Evolutionary conservation across 2,888 invertebrate species (phyloP), one percentile per base, ranked within the genome.

Genomic region (Urechis unicinctus): DNA sequence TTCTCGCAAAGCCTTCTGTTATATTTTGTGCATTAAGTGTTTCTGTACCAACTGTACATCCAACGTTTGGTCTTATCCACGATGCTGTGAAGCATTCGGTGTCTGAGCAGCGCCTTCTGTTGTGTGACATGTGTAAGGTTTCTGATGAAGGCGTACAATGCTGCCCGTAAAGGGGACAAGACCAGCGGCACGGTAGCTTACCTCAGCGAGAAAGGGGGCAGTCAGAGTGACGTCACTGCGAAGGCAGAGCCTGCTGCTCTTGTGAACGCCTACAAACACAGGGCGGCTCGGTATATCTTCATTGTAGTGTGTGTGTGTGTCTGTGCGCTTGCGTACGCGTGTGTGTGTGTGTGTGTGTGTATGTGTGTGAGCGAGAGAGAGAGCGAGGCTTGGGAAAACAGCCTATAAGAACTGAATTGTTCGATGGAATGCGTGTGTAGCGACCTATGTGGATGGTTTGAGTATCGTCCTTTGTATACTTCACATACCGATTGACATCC

Each of bases 141-240:
- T 29, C 30, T 58, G 46, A 52, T 58, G 24, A 58, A 58, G 52
- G 41, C 22, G 9, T 57, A 31, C 36, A 26, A 50, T 41, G 21
- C 30, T n/a, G 55, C 46, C n/a, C 21, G 28, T 2, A 47, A 28
- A 26, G 44, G 52, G 9, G 4, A 29, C 30, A 30, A 21, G 22
- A 28, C 49, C 17, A 52, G 30, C 6, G 54, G 56, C 22, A 53
- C 58, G 24, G 52, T 41, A 24, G 41, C n/a, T 9, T 58, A 58
- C 43, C 50, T 58, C 31, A 21, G 43, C 13, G 44, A 50, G 44
- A 21, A 30, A 25, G 9, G 9, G n/a, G 21, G 21, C 2, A 3
- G 13, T 21, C 22, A 25, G 17, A 24, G 31, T 3, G 5, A 24
- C 13, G 1, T 48, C 1, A 45, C 31, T 17, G 28, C 41, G n/a